Evolutionary conservation across 2,797 vertebrate genomes (phyloP), one percentile per base, ranked within the genome.

Genomic region (Pantherophis vulpinus): DNA sequence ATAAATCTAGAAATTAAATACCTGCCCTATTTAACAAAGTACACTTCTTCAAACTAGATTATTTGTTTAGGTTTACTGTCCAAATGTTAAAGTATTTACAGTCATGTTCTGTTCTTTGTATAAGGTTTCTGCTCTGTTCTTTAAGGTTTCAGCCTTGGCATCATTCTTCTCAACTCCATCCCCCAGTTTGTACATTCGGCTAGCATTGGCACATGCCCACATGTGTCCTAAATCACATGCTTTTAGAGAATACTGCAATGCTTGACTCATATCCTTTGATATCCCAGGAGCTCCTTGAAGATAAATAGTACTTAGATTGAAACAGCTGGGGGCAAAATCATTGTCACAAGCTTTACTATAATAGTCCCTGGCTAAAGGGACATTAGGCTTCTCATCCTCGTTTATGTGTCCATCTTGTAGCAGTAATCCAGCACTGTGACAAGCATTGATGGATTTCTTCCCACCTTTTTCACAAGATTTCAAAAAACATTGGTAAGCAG

Each of bases 131-230:
- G 99, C 99, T 94, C 98, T 97, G 88, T 98, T 98, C 98, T 99
- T 99, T 94, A 99, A 96, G 74, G 98, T 97, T 96, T 99, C 99
- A 0, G 99, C 99, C 94, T 98, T 99, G n/a, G 97, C 97, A 47
- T 98, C 98, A 0, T 99, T 97, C 96, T 98, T 98, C 89, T 98
- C 95, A 0, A 98, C 95, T 0, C 99, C 99, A 23, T 99, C 99
- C 27, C 99, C 99, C 14, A 99, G 97, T 96, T 96, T 99, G 97
- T 98, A 99, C 99, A 99, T 99, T 93, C 99, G 99, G 91, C 99
- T 99, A 91, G 99, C 99, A 0, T 99, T 99, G 94, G 98, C 98
- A 59, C 99, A 99, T 88, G 98, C 99, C 98, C 98, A 99, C 5
- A 99, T 74, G 0, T 99, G 99, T 94, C 99, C 99, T 95, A 99